Percentiles rank a stretch among this genome's conserved stretches.
Evolutionary conservation across 2,113 vertebrate species (phyloP).

Genomic region (Gadus macrocephalus): DNA sequence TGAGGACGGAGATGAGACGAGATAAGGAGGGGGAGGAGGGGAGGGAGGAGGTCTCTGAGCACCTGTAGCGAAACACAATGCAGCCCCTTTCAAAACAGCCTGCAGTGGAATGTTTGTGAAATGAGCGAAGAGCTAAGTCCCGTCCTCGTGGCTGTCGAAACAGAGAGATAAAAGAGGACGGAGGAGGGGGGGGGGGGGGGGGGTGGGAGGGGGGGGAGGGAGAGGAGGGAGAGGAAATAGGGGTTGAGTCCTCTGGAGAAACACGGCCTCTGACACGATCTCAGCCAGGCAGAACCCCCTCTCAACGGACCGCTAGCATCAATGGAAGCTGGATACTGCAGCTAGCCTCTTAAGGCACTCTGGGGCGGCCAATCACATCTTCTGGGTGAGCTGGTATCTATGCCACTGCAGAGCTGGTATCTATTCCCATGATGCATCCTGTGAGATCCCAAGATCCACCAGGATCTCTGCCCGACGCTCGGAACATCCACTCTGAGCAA

Average conservation of each 20-base stretch:
- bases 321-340: neutral
- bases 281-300: conserved; percentile 63
- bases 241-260: conserved; percentile 66
- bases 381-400: no score
- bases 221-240: conserved; percentile 65
- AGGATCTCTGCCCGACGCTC: no score
- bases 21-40: conserved; percentile 15
- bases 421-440: no score
- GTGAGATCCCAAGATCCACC: no score
- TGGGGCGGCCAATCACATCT: no score
- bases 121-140: conserved; percentile 76
- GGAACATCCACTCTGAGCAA: no score
- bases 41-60: conserved; percentile 53
- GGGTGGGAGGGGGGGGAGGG: conserved; percentile 8
- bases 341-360: conserved; percentile 22
- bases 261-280: conserved; percentile 65
- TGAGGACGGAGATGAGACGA: conserved; percentile 35
- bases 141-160: conserved; percentile 58
- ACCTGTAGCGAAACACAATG: conserved; percentile 75
- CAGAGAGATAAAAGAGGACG: conserved; percentile 65
- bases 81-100: conserved; percentile 64
- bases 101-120: conserved; percentile 66
- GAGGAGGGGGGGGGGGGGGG: conserved; percentile 33
- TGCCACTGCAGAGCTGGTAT: no score
- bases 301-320: conserved; percentile 12